Evolutionary conservation across 2,113 vertebrate genomes (phyloP), one percentile per base, ranked within the genome.

Genomic region (Ciconia stormi): DNA sequence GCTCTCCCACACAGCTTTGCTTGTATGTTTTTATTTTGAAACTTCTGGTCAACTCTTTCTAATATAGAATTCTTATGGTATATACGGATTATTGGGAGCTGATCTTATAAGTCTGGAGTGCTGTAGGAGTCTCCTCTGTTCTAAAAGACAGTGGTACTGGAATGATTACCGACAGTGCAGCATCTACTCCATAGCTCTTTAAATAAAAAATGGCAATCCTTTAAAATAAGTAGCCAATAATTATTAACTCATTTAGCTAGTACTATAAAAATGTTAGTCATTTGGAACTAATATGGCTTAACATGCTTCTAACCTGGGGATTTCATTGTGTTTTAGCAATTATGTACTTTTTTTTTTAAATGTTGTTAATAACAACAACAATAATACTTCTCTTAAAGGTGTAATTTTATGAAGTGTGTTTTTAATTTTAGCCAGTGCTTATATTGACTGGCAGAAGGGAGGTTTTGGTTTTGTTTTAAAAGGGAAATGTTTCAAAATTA

Each of bases 241-340:
- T 95, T 96, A 82, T 91, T 92, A 90, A 92, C 89, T 93, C 36
- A 81, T 95, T 92, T 95, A 72, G n/a, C 66, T 85, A 52, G 32
- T 79, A 58, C 79, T 84, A 82, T 93, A 53, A 90, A 92, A 95
- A 63, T 93, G 11, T 89, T 95, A 95, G 82, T 90, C 4, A 73
- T 91, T 97, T 96, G 81, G 49, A 96, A 92, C 30, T 85, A 93
- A 92, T 95, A 59, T 49, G n/a, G 22, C 26, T 77, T 92, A 91
- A 62, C 78, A 50, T 72, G 46, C 59, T 73, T 96, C 76, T 58
- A 61, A 49, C 23, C 66, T 85, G 34, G 80, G 26, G 40, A 82
- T 85, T 88, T 93, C 20, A 38, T 71, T 97, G 26, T 38, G 34
- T 76, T 94, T 96, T 94, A 84, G 44, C 80, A 91, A 87, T 96